Base-by-base conservation (phyloP, 2,113 vertebrate genomes). In the Bubo scandiacus region DNA sequence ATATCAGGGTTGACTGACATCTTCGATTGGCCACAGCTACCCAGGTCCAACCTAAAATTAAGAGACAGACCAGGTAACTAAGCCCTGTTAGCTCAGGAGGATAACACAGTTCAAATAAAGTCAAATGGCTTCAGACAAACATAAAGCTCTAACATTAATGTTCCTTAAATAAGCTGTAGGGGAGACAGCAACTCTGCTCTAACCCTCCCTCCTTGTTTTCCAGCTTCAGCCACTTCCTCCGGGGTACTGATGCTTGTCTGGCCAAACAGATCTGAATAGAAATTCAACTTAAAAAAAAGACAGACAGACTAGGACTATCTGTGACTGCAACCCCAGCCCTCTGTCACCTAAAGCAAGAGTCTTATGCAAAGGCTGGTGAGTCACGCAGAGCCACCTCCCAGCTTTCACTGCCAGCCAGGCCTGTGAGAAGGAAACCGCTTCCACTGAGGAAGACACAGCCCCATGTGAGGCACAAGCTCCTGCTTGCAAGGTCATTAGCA, bases 1-100 rank as follows among this genome's bases (percentile, higher is more conserved):
- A 98, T 70, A 40, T 97, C 97, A 0, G 86, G 90, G 38, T 59
- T 98, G 54, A 96, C 62, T 0, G 85, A 77, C 32, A n/a, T 68
- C 51, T 92, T 94, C 4, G 15, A 21, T 3, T 4, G 67, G n/a
- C 52, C 36, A 47, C 43, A 45, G 71, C 25, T 70, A 57, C 72
- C 67, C 57, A 36, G 52, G 25, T 94, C 83, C 1, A 79, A 88
- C 59, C 98, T 98, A 94, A 71, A 98, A 97, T 6, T 0, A 36
- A 90, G 90, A 87, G 20, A 78, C 25, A 87, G 5, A 4, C 0
- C 21, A 55, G 27, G 59, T n/a, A 34, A 95, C 36, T 25, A 40
- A 9, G 43, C 45, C 36, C 65, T 72, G 40, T 40, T 9, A 29
- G 80, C 59, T 78, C 75, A 42, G 80, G 22, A 73, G 59, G 10